Percentiles rank a stretch among this genome's conserved stretches.
phyloP scores from a whole-genome alignment of 64 coral and sea anemone genomes.

The Catalaphyllia jardinei region DNA sequence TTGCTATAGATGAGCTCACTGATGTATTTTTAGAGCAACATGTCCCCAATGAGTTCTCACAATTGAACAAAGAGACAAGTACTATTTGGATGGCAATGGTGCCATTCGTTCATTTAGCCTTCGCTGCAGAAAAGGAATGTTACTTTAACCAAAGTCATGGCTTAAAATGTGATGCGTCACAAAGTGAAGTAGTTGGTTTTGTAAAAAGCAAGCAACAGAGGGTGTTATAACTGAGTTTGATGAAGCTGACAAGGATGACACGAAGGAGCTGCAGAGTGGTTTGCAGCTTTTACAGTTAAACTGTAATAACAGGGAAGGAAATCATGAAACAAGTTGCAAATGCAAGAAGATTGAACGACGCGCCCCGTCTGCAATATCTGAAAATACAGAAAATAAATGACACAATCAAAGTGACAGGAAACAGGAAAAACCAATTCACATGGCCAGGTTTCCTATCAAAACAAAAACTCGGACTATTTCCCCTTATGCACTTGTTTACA shows the following conservation, averaged over 20 bases:
- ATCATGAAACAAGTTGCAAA: too few relatives aligned
- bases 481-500: conserved; percentile 26
- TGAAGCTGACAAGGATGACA: not conserved
- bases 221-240: not conserved
- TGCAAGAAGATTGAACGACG: not conserved
- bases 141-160: not conserved
- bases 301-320: not conserved
- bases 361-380: not conserved
- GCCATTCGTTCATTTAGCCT: conserved; percentile 35
- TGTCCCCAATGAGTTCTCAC: conserved; percentile 33
- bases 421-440: not conserved
- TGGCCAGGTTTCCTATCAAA: conserved; percentile 43
- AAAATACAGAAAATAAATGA: not conserved
- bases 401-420: not conserved
- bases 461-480: conserved; percentile 44
- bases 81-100: conserved; percentile 46
- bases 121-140: conserved; percentile 27
- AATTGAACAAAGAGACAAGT: conserved; percentile 31
- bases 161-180: too few relatives aligned
- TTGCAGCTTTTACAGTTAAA: not conserved
- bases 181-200: not conserved
- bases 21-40: conserved; percentile 37
- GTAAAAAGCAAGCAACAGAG: not conserved
- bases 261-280: not conserved
- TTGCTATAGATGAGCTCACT: conserved; percentile 47